Evolutionary conservation across 2,888 invertebrate genomes (phyloP), one percentile per base, ranked within the genome.

Genomic region (Netelia fuscicornis): DNA sequence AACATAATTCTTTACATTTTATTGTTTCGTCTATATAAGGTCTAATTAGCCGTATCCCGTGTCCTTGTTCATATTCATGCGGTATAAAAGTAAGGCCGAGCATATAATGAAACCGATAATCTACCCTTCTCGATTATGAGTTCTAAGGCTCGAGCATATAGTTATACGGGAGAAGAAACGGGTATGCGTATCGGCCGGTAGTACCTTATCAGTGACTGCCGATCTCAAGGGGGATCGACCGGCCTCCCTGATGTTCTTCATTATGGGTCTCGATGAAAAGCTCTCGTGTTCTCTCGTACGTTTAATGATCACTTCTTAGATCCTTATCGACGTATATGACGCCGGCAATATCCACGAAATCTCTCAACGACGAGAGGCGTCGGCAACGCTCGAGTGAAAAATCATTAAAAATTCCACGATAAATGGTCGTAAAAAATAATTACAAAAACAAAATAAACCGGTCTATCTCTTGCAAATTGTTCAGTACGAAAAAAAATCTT

Each of bases 321-420:
- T 85, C 71, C 60, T 58, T 79, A 85, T 82, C 78, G 42, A 30
- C 25, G n/a, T 5, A 56, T 60, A 54, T 25, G 44, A 42, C 44
- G 62, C 17, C 37, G 5, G 13, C 42, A 56, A 65, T 80, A 25
- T 72, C 8, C 13, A 60, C 20, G 23, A 48, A 52, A 78, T 70
- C 60, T 72, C 44, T 54, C 65, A 78, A 20, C 23, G 64, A 54
- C 17, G 44, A n/a, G 54, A 52, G 48, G 11, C 90, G 72, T 81
- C 85, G 72, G 56, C 71, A 48, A 54, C 90, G 91, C 87, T 89
- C 88, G 89, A 90, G 90, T 90, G 89, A 89, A n/a, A 23, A 42
- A 54, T 30, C 17, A 37, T 17, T 17, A 44, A 65, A 42, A 68
- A 62, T 44, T 48, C 8, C 20, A 48, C 20, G 8, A 10, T 11